Evolutionary conservation across 2,797 vertebrate genomes (phyloP).

Genomic region (Labroides dimidiatus): DNA sequence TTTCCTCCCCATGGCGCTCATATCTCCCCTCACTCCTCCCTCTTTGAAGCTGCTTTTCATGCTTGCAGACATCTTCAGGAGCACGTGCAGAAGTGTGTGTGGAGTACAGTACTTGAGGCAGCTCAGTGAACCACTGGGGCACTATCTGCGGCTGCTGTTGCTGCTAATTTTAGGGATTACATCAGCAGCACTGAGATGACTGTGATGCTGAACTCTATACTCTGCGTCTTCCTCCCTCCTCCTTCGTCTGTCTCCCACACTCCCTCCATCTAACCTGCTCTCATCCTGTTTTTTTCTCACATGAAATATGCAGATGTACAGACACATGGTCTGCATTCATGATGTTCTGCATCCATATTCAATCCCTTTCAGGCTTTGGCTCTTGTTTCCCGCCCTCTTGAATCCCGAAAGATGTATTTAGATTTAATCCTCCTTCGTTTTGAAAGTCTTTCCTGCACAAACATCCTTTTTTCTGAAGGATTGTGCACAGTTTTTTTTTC

Average conservation of each 20-base stretch:
- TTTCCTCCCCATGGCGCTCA: neutral
- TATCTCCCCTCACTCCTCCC: neutral
- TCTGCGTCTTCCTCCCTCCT: constrained; percentile 17
- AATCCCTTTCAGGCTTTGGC: neutral
- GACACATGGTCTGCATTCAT: neutral
- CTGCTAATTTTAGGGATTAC: constrained; percentile 95
- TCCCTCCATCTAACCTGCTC: constrained; percentile 1
- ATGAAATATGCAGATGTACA: neutral
- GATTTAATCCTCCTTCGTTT: neutral
- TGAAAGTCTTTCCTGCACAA: no score
- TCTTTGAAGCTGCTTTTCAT: neutral
- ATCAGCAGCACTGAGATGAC: constrained; percentile 89
- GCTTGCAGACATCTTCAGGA: constrained; percentile 6
- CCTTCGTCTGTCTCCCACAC: neutral
- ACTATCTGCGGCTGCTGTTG: constrained; percentile 78
- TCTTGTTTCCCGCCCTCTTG: neutral
- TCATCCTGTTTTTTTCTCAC: neutral
- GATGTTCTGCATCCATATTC: neutral
- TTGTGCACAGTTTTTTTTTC: no score
- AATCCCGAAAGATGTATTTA: neutral
- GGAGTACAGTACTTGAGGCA: constrained; percentile 37
- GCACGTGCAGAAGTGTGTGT: neutral
- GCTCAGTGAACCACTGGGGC: constrained; percentile 48
- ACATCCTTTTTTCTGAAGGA: no score
- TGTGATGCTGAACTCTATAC: constrained; percentile 76